Percentiles rank a stretch among this genome's conserved stretches.
Conservation (phyloP, 1,140 invertebrate species). For the Hyles euphorbiae region DNA sequence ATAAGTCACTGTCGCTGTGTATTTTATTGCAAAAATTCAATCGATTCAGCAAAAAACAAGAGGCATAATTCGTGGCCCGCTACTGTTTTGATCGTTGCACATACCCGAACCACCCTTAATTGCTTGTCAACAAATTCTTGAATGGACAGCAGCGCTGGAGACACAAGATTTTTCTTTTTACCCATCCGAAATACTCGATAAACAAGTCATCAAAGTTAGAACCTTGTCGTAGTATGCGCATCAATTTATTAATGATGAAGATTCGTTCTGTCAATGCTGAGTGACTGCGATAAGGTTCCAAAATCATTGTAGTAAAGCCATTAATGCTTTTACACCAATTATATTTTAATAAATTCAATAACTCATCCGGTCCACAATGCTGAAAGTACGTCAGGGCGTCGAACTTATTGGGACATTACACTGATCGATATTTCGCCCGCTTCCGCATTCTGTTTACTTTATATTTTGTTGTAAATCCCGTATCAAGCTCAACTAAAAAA, state of each 20-base stretch:
- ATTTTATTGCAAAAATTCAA: not conserved
- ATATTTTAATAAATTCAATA: constrained; percentile 38
- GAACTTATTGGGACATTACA: constrained; percentile 23
- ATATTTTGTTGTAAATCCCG: too few species aligned
- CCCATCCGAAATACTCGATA: constrained; percentile 44
- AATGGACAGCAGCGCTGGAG: constrained; percentile 45
- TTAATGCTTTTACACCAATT: constrained; percentile 31
- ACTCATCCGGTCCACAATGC: constrained; percentile 20
- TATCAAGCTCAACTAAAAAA: too few species aligned
- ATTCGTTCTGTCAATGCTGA: constrained; percentile 19
- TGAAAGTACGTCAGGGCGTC: constrained; percentile 19
- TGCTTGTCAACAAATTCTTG: constrained; percentile 67
- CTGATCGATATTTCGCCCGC: constrained; percentile 8
- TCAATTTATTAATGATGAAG: constrained; percentile 18
- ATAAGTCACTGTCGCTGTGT: too few species aligned
- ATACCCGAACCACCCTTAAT: constrained; percentile 46
- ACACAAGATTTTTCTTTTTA: constrained; percentile 55
- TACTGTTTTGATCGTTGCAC: constrained; percentile 30
- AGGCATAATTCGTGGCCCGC: constrained; percentile 25
- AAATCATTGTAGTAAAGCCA: constrained; percentile 1
- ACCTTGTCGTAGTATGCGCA: constrained; percentile 28
- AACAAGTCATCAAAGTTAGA: constrained; percentile 48
- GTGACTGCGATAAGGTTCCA: constrained; percentile 27
- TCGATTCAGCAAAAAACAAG: not conserved
- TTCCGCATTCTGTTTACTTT: constrained; percentile 7